These are phyloP conservation scores for Drosophila siamana DNA, from an alignment of 2,888 invertebrate genomes.

Conservation along the genomic window DNA sequence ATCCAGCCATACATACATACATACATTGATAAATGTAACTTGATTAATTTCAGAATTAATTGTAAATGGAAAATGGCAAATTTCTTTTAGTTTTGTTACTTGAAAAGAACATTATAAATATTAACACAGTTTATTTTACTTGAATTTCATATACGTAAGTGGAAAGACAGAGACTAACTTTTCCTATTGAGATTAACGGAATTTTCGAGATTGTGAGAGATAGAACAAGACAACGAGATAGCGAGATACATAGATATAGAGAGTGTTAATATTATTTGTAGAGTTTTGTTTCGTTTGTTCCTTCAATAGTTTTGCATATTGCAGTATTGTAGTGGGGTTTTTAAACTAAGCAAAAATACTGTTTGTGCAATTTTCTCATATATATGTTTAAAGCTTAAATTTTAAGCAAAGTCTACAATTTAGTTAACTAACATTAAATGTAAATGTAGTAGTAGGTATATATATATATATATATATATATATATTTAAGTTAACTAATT, in stretches of 20 bases:
- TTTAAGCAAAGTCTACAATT: conserved; percentile 71
- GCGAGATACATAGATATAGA: conserved; percentile 10
- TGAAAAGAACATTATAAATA: conserved; percentile 63
- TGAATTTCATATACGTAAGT: conserved; percentile 38
- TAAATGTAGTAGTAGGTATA: conserved; percentile 22
- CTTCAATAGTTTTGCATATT: conserved; percentile 28
- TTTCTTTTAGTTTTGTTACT: conserved; percentile 28
- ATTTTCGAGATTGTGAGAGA: conserved; percentile 31
- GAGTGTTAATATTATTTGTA: conserved; percentile 4
- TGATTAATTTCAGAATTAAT: conserved; percentile 47
- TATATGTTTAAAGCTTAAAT: conserved; percentile 67
- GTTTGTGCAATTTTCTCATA: conserved; percentile 79
- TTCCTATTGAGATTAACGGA: conserved; percentile 50
- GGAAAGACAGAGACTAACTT: conserved; percentile 19
- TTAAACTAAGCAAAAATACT: conserved; percentile 82
- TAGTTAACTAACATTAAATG: conserved; percentile 66
- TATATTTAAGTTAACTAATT: conserved; percentile 28
- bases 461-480: conserved; percentile 25
- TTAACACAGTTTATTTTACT: conserved; percentile 73
- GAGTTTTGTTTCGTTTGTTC: conserved; percentile 33
- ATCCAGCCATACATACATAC: conserved; percentile 63
- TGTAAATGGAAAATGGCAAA: conserved; percentile 62
- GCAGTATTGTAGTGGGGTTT: conserved; percentile 38
- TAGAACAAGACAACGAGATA: neutral
- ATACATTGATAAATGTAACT: conserved; percentile 47